A percentile compares a stretch with the other conserved stretches of the same genome.
These are phyloP conservation scores for Amblyjoppa fuscipennis DNA, from an alignment of 2,888 invertebrate genomes.

Conservation along the genomic window DNA sequence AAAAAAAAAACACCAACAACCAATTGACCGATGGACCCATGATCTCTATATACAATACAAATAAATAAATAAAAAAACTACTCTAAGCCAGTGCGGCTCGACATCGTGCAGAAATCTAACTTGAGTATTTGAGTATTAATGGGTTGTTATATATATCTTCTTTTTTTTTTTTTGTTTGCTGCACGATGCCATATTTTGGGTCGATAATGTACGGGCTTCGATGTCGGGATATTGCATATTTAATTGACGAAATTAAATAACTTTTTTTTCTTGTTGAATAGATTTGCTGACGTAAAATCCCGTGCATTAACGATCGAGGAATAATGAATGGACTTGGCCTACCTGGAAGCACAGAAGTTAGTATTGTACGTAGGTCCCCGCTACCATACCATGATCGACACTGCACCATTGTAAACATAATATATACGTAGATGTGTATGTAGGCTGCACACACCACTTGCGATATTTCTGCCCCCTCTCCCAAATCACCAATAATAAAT, in stretches of 20 bases:
- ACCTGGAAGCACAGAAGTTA: conserved; percentile 86
- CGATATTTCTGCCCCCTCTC: conserved; percentile 79
- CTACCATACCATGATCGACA: conserved; percentile 85
- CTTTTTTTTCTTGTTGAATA: not conserved
- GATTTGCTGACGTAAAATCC: conserved; percentile 38
- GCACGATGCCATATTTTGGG: conserved; percentile 61
- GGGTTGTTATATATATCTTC: conserved; percentile 19
- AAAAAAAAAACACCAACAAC: conserved; percentile 76
- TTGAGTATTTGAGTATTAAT: not conserved
- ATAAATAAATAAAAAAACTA: conserved; percentile 63
- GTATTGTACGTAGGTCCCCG: conserved; percentile 85
- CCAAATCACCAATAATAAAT: conserved; percentile 80
- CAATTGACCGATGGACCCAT: conserved; percentile 77
- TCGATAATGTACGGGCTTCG: conserved; percentile 59
- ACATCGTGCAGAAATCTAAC: conserved; percentile 63
- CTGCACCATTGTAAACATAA: conserved; percentile 82
- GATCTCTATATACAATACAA: conserved; percentile 78
- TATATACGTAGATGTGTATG: conserved; percentile 76
- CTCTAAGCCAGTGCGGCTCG: conserved; percentile 73
- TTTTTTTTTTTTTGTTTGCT: conserved; percentile 34
- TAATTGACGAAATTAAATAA: not conserved
- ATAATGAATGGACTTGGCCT: conserved; percentile 85
- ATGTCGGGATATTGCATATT: conserved; percentile 2
- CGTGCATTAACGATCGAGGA: conserved; percentile 75
- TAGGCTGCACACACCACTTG: conserved; percentile 83